Percentiles rank a stretch among this genome's conserved stretches.
Evolutionary conservation across 1,140 invertebrate genomes (phyloP).

Genomic region (Battus philenor): DNA sequence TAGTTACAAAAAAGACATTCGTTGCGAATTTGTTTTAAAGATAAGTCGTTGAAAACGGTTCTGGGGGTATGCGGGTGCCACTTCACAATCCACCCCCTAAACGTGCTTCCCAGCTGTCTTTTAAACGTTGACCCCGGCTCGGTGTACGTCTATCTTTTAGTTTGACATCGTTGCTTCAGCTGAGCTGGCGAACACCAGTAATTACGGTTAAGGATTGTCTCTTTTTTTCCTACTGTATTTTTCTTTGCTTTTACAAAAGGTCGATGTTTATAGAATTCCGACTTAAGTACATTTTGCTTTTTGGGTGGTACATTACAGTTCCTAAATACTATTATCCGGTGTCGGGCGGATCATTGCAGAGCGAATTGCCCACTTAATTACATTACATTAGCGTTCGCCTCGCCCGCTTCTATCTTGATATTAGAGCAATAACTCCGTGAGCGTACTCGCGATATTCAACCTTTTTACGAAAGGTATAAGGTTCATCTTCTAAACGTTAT

Average conservation of each 20-base stretch:
- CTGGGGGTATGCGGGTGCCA: slow-evolving; percentile 17
- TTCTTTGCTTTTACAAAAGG: too few relatives aligned
- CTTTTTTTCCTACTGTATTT: too few relatives aligned
- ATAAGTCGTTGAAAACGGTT: slow-evolving; percentile 17
- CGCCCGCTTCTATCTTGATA: not conserved
- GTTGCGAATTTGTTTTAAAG: too few relatives aligned
- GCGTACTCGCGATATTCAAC: not conserved
- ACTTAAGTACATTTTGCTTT: not conserved
- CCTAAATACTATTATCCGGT: not conserved
- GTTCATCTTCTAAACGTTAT: not conserved
- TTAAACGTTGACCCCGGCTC: slow-evolving; percentile 12
- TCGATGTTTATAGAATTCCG: not conserved
- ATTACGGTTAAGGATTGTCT: slow-evolving; percentile 1
- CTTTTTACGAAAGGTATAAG: slow-evolving; percentile 1
- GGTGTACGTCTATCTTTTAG: slow-evolving; percentile 1
- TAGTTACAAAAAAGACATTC: not conserved
- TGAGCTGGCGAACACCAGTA: not conserved
- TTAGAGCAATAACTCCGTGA: slow-evolving; percentile 1
- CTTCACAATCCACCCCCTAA: slow-evolving; percentile 17
- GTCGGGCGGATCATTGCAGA: not conserved
- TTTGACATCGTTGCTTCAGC: slow-evolving; percentile 1
- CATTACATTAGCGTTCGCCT: slow-evolving; percentile 11
- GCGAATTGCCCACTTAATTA: slow-evolving; percentile 18
- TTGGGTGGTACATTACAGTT: not conserved
- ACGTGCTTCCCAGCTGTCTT: slow-evolving; percentile 8